Conservation (phyloP, 2,888 invertebrate species). For the Diaphora mendica region DNA sequence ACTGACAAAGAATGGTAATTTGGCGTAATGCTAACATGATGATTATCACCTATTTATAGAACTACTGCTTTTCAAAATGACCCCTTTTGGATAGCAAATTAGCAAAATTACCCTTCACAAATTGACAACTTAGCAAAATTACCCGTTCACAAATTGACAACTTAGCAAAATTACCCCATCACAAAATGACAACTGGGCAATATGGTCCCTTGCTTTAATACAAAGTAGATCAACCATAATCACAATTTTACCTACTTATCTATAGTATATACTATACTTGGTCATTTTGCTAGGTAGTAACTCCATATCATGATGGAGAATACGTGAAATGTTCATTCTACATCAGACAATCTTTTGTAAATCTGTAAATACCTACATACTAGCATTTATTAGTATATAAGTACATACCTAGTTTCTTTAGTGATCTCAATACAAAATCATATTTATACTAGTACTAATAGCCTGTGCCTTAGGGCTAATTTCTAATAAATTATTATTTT, state of each 20-base stretch:
- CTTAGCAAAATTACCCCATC: neutral
- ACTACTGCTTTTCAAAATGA: neutral
- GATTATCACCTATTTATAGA: neutral
- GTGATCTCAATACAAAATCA: slow-evolving; percentile 54
- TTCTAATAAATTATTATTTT: slow-evolving; percentile 1
- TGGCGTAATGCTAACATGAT: neutral
- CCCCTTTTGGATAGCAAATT: neutral
- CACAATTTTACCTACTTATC: no score
- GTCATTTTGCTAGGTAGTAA: neutral
- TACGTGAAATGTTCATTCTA: neutral
- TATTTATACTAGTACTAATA: slow-evolving; percentile 23
- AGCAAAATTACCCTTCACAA: neutral
- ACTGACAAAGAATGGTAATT: slow-evolving; percentile 33
- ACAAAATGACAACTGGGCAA: neutral
- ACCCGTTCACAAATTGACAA: neutral
- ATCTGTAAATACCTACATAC: slow-evolving; percentile 50
- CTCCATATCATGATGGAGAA: neutral
- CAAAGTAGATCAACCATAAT: neutral
- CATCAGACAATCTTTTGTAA: slow-evolving; percentile 40
- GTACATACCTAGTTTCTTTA: slow-evolving; percentile 47
- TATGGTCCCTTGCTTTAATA: neutral
- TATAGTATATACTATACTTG: neutral
- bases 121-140: neutral
- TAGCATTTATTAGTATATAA: slow-evolving; percentile 57
- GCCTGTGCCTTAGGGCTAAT: slow-evolving; percentile 4